phyloP scores from a whole-genome alignment of 2,797 vertebrate genomes.

The Lutjanus argentimaculatus region DNA sequence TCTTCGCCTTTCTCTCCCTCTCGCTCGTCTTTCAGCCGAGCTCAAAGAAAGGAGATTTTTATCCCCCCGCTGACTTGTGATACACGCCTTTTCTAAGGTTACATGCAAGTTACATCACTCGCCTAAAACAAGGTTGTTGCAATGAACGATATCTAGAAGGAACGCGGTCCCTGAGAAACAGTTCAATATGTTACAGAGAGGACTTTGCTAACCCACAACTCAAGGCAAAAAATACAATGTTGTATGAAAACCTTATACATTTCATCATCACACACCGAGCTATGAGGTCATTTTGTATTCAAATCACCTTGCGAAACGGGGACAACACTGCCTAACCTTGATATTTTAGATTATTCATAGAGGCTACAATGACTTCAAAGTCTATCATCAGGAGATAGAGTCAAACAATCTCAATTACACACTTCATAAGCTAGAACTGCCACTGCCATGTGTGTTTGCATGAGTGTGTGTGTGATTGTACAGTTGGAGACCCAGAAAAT shows the following conservation, averaged over 20 bases:
- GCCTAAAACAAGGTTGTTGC: constrained; percentile 81
- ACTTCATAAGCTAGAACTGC: constrained; percentile 62
- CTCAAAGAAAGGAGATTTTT: constrained; percentile 80
- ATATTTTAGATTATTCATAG: constrained; percentile 61
- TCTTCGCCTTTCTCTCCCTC: constrained; percentile 42
- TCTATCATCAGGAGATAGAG: constrained; percentile 57
- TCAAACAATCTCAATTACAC: constrained; percentile 74
- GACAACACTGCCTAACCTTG: constrained; percentile 57
- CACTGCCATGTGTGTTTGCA: constrained; percentile 21
- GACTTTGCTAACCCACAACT: constrained; percentile 68
- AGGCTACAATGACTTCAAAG: constrained; percentile 63
- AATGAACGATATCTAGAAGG: constrained; percentile 77
- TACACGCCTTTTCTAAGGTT: constrained; percentile 79
- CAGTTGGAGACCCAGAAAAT: constrained; percentile 65
- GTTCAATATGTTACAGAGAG: constrained; percentile 68
- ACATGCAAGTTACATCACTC: constrained; percentile 85
- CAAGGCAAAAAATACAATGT: constrained; percentile 61
- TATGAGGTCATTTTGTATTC: constrained; percentile 67
- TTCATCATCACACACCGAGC: constrained; percentile 73
- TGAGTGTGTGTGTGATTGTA: constrained; percentile 36
- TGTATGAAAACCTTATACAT: constrained; percentile 55
- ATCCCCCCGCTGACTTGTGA: constrained; percentile 76
- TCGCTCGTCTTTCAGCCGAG: constrained; percentile 62
- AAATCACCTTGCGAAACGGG: constrained; percentile 57
- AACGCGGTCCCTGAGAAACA: constrained; percentile 72